Evolutionary conservation across 2,113 vertebrate species (phyloP), one percentile per base, ranked within the genome.

Genomic region (Eubucco bourcierii): DNA sequence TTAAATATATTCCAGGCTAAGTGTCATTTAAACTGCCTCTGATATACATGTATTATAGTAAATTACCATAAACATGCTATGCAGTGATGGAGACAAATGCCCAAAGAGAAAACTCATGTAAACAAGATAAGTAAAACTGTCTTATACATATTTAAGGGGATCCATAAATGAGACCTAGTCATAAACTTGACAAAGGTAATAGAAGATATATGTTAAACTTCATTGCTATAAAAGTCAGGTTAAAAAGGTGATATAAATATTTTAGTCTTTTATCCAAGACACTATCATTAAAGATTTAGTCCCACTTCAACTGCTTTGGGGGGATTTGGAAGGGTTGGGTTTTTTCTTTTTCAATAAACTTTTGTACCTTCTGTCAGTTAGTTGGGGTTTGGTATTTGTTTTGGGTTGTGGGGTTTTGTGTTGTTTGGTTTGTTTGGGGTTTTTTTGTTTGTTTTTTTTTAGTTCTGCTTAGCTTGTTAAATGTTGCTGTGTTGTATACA

Each of bases 131-230:
- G 94, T 97, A 97, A 96, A 96, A 94, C 95, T 90, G 93, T 96
- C 95, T 97, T 96, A 97, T 97, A 95, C 97, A 97, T 97, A 97
- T 97, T 97, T 97, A 97, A 97, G 89, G 88, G 90, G 58, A 94
- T 80, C 63, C 93, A 95, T 97, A 97, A 97, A 96, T 77, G 95
- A 95, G 88, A 95, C 44, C 85, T 60, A 88, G 84, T 87, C 94
- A 94, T 97, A 97, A 97, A 97, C 85, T 93, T 94, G 96, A 91
- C 88, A 95, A 94, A 97, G 91, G 87, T 96, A 97, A 96, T 91
- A 95, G 87, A 95, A 96, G 92, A 95, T 87, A 91, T 75, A 94
- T 79, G 87, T 97, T 96, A 96, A 96, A 95, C 53, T 92, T 96
- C 93, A 97, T 94, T 96, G 94, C 89, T 93, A 79, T 88, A 91